Evolutionary conservation across 2,888 invertebrate genomes (phyloP).

Genomic region (Cheilosia variabilis): DNA sequence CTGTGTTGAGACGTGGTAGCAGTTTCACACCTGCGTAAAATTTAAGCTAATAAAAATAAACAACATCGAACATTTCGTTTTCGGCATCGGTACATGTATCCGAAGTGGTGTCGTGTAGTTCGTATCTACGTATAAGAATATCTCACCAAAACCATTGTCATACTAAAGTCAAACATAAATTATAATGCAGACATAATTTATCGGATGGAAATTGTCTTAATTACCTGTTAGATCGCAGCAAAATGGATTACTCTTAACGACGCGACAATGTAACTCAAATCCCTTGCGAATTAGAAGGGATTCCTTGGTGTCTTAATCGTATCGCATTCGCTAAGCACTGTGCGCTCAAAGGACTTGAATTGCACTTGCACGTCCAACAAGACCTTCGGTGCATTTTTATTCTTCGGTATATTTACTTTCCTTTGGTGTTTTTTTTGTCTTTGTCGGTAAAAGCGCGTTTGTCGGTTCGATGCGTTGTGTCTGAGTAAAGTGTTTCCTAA

Average conservation of each 20-base stretch:
- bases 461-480: slow-evolving; percentile 45
- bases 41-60: slow-evolving; percentile 40
- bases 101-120: not conserved
- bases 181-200: not conserved
- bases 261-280: slow-evolving; percentile 6
- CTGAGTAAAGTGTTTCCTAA: slow-evolving; percentile 52
- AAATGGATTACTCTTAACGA: slow-evolving; percentile 21
- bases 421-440: not conserved
- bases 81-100: slow-evolving; percentile 25
- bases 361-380: not conserved
- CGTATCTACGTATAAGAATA: not conserved
- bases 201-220: not conserved
- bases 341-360: slow-evolving; percentile 5
- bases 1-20: slow-evolving; percentile 62
- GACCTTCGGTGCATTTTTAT: not conserved
- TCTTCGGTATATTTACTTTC: slow-evolving; percentile 31
- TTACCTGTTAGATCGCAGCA: slow-evolving; percentile 34
- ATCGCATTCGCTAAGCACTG: slow-evolving; percentile 8
- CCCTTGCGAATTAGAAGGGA: not conserved
- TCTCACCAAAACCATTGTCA: not conserved
- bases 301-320: not conserved
- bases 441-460: slow-evolving; percentile 20
- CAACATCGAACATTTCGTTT: slow-evolving; percentile 27
- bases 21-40: slow-evolving; percentile 34
- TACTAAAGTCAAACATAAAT: not conserved